Evolutionary conservation across 1,140 invertebrate genomes (phyloP).

Genomic region (Odontomachus brunneus): DNA sequence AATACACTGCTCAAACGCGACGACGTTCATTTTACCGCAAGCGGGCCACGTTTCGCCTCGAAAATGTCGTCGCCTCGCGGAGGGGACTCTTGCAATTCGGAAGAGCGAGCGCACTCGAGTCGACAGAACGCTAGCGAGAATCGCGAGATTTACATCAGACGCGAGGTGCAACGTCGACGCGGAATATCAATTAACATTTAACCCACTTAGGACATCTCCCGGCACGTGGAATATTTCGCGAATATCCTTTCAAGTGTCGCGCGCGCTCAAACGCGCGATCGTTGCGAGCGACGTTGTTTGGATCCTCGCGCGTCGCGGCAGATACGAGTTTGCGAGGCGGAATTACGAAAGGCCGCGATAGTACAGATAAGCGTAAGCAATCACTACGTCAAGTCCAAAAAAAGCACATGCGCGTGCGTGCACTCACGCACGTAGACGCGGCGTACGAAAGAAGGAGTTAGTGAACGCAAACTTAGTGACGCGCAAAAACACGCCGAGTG

Average conservation of each 20-base stretch:
- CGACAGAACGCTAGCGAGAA: background rate
- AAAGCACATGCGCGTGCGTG: too few species aligned
- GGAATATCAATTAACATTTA: conserved; percentile 19
- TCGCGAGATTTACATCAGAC: conserved; percentile 20
- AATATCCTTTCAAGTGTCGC: background rate
- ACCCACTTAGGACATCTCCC: background rate
- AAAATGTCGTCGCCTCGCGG: background rate
- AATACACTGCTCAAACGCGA: conserved; percentile 8
- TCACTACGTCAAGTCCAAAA: background rate
- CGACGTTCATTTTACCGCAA: background rate
- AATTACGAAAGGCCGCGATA: background rate
- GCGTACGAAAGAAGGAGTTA: background rate
- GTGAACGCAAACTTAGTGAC: background rate
- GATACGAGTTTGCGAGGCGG: background rate
- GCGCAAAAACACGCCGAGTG: too few species aligned
- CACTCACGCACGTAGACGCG: too few species aligned
- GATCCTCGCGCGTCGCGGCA: conserved; percentile 1
- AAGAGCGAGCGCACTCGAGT: background rate
- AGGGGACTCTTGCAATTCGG: background rate
- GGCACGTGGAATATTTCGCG: background rate
- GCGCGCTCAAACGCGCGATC: background rate
- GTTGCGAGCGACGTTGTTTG: background rate
- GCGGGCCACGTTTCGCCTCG: background rate
- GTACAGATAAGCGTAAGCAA: background rate
- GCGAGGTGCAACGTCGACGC: background rate